Evolutionary conservation across 2,888 invertebrate genomes (phyloP), one percentile per base, ranked within the genome.

Genomic region (Drosophila stalkeri): DNA sequence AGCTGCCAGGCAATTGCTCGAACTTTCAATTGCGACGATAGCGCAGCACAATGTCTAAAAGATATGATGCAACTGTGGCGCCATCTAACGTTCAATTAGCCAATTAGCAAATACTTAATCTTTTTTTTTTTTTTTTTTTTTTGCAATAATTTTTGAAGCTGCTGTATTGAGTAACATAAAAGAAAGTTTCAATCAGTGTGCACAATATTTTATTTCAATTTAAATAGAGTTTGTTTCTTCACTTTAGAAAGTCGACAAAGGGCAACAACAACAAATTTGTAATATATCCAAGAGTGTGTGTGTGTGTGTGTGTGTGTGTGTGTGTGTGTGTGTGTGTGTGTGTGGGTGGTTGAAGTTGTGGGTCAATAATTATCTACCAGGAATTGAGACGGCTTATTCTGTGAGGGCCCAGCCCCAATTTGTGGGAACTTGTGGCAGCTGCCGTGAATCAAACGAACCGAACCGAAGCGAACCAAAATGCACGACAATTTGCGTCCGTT

Each of bases 371-470:
- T 77, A 67, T 66, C 62, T 59, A 33, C 1, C 18, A 44, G 57
- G 61, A 73, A 73, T 37, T n/a, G 33, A 51, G 23, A 23, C 9
- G n/a, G 44, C 63, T 18, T 14, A 52, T 20, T 37, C 37, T 39
- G 46, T 16, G 2, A 23, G 37, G 23, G 54, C 39, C 27, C 47
- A 7, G 23, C 60, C 49, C 47, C 52, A 62, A 61, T 51, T 51
- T 69, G 70, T 80, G 80, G 65, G 80, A 80, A 78, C 49, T 69
- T 60, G 12, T 55, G 52, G 49, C 80, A 77, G 69, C 80, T 80
- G 80, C 69, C 66, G 63, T 61, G 56, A 55, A 51, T n/a, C 51
- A 49, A 51, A 47, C 31, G 20, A 39, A 33, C 20, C n/a, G 31
- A 47, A 64, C n/a, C n/a, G 33, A 44, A 57, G 44, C 46, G n/a